These are phyloP conservation scores for Pammene aurita DNA, from an alignment of 2,888 invertebrate species.

Conservation along the genomic window DNA sequence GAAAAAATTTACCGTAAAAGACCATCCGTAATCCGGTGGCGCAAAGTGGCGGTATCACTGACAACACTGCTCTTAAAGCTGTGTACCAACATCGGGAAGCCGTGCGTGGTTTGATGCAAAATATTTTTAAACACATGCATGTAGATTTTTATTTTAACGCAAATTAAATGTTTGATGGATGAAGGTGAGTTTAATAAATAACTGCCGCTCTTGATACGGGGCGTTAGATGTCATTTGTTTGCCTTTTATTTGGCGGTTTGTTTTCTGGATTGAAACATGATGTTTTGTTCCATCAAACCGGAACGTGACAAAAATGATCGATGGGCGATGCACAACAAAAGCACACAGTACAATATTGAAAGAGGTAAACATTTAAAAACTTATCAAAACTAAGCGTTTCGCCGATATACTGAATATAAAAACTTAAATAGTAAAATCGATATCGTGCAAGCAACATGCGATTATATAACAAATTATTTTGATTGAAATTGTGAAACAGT, in stretches of 20 bases:
- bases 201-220: slow-evolving; percentile 40
- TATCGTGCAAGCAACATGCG: slow-evolving; percentile 76
- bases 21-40: slow-evolving; percentile 58
- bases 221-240: slow-evolving; percentile 34
- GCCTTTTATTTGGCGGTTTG: slow-evolving; percentile 38
- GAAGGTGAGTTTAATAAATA: slow-evolving; percentile 56
- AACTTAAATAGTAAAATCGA: slow-evolving; percentile 51
- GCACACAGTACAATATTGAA: slow-evolving; percentile 56
- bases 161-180: slow-evolving; percentile 74
- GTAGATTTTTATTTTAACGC: slow-evolving; percentile 74
- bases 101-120: slow-evolving; percentile 80
- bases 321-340: slow-evolving; percentile 72
- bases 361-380: slow-evolving; percentile 17
- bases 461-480: slow-evolving; percentile 4
- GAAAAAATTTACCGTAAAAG: slow-evolving; percentile 79
- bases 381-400: slow-evolving; percentile 59
- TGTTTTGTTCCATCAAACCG: slow-evolving; percentile 30
- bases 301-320: slow-evolving; percentile 51
- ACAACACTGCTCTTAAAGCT: slow-evolving; percentile 81
- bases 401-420: slow-evolving; percentile 59
- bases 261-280: slow-evolving; percentile 34
- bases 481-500: too few relatives aligned
- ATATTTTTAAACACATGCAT: slow-evolving; percentile 76
- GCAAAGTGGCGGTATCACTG: slow-evolving; percentile 74
- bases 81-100: slow-evolving; percentile 81